Base-by-base conservation (phyloP, 2,113 vertebrate genomes). In the Eulemur rufifrons region DNA sequence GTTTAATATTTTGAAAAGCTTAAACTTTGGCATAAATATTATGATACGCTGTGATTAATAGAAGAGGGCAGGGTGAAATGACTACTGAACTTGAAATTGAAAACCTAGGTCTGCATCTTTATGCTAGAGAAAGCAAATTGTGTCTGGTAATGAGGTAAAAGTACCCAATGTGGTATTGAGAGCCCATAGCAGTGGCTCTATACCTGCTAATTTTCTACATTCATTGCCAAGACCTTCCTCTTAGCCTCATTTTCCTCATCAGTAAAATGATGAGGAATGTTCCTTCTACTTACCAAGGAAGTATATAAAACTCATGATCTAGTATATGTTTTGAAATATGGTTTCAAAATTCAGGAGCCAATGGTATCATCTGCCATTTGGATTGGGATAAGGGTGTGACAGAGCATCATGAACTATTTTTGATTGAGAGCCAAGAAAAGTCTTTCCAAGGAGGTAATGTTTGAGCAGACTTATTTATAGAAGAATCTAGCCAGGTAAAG, bases 1-100 rank as follows among this genome's bases (percentile, higher is more conserved):
- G 37, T 27, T 21, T 82, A 25, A 39, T 93, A 76, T 76, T 92
- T 87, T 64, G 78, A 63, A 91, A 94, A 94, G 9, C 2, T 45
- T 89, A 68, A 54, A 54, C 54, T 78, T 73, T 61, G 86, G 1
- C 63, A 4, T 74, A 82, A 39, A 64, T 74, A 32, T 82, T 74
- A n/a, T 42, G 5, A 56, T 68, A 10, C 56, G 11, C 1, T 18
- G 56, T 64, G 8, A 61, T 74, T n/a, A 18, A 56, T 77, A 45
- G 50, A 74, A 56, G 9, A 74, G 32, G 5, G 11, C 63, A 47
- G 45, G 7, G 2, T 52, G 2, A 45, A 63, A 86, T 82, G 21
- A 64, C 83, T 59, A 6, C 20, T 59, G 7, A 11, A 42, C 50
- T 50, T 94, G 7, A 29, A 91, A 89, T 63, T 77, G 5, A 63